phyloP scores from a whole-genome alignment of 2,888 invertebrate species.

The Nemapogon koenigi region DNA sequence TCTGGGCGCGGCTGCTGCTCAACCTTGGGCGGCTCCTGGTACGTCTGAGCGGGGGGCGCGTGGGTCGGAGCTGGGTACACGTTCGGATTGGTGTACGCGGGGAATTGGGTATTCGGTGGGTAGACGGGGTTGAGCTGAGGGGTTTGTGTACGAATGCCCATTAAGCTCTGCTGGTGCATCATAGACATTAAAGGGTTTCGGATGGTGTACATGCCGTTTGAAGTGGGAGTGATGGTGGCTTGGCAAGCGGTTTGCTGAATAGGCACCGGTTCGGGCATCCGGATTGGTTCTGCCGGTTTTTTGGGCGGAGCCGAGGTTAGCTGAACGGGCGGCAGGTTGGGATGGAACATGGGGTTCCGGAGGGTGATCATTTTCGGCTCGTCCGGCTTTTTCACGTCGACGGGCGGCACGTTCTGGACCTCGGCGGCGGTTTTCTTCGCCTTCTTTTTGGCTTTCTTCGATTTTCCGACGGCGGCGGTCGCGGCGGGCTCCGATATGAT shows the following conservation, averaged over 20 bases:
- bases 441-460: conserved; percentile 62
- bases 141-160: conserved; percentile 29
- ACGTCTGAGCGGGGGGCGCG: conserved; percentile 21
- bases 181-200: conserved; percentile 73
- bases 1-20: no score
- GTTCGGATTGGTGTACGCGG: conserved; percentile 35
- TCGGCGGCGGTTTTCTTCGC: conserved; percentile 39
- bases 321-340: conserved; percentile 50
- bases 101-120: conserved; percentile 30
- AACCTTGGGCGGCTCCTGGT: conserved; percentile 26
- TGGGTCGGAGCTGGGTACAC: conserved; percentile 21
- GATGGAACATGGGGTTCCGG: conserved; percentile 79
- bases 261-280: conserved; percentile 51
- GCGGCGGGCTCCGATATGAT: conserved; percentile 31
- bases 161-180: conserved; percentile 50
- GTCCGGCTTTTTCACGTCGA: conserved; percentile 25
- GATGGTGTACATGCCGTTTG: conserved; percentile 82
- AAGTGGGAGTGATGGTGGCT: conserved; percentile 56
- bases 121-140: conserved; percentile 22
- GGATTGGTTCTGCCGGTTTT: conserved; percentile 24
- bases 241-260: conserved; percentile 55
- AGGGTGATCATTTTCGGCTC: conserved; percentile 76
- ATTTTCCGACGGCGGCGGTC: conserved; percentile 27
- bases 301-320: conserved; percentile 27
- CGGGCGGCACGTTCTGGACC: neutral